A percentile compares a stretch with the other conserved stretches of the same genome.
Conservation (phyloP, 1,140 invertebrate genomes). For the Platyura marginata region DNA sequence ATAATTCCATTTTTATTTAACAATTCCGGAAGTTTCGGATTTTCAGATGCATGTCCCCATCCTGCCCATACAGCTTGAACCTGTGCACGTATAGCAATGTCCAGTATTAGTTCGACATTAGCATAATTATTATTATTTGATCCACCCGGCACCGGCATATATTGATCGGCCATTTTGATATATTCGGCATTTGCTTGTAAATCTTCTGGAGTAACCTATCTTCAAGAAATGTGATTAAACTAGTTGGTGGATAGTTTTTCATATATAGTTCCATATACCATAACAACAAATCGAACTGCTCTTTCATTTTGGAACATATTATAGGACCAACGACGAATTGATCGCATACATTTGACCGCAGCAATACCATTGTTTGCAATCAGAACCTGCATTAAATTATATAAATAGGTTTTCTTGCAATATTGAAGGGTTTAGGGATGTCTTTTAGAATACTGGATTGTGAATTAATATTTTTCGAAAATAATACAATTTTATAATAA, state of each 20-base stretch:
- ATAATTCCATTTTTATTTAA: constrained; percentile 75
- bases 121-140: constrained; percentile 99
- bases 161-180: constrained; percentile 98
- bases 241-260: background rate
- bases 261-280: constrained; percentile 42
- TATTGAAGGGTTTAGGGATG: too few relatives aligned
- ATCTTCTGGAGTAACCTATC: constrained; percentile 70
- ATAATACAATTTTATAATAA: too few relatives aligned
- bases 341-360: constrained; percentile 98
- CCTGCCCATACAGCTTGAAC: constrained; percentile 99
- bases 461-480: too few relatives aligned
- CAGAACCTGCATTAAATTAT: constrained; percentile 53
- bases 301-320: constrained; percentile 98
- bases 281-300: constrained; percentile 92
- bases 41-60: constrained; percentile 99
- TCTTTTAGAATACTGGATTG: too few relatives aligned
- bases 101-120: constrained; percentile 97
- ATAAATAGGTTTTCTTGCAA: too few relatives aligned
- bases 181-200: constrained; percentile 88
- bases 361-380: constrained; percentile 99
- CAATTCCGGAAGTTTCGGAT: constrained; percentile 92
- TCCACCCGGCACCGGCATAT: constrained; percentile 93
- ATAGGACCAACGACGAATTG: constrained; percentile 92
- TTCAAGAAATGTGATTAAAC: background rate
- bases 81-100: constrained; percentile 84